Percentiles rank a stretch among this genome's conserved stretches.
Evolutionary conservation across 1,140 invertebrate species (phyloP).

Genomic region (Gryllus bimaculatus): DNA sequence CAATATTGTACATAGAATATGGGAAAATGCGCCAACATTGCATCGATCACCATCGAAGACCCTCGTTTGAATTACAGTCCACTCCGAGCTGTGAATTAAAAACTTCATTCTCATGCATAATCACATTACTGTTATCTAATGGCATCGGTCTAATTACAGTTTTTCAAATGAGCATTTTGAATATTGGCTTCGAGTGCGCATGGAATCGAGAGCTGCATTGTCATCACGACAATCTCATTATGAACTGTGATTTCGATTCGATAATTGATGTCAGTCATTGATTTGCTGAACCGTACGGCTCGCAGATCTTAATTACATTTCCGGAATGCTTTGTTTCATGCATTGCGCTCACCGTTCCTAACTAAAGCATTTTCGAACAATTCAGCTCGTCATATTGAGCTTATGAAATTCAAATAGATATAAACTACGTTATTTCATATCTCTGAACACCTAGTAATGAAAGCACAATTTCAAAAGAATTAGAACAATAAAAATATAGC

Average conservation of each 20-base stretch:
- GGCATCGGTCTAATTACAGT: neutral
- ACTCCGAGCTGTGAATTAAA: neutral
- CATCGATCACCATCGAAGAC: neutral
- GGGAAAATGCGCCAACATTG: too few species aligned
- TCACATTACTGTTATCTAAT: neutral
- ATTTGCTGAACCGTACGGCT: neutral
- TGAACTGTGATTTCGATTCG: neutral
- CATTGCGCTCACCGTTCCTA: neutral
- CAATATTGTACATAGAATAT: too few species aligned
- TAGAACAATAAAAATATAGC: too few species aligned
- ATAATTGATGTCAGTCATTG: slow-evolving; percentile 1
- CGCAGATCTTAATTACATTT: neutral
- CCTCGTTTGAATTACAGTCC: neutral
- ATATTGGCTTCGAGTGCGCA: neutral
- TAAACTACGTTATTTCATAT: too few species aligned
- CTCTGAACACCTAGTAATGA: too few species aligned
- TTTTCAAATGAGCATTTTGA: neutral
- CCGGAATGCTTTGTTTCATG: neutral
- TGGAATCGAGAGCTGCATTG: neutral
- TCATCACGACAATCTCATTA: neutral
- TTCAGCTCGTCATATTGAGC: neutral
- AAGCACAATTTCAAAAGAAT: too few species aligned
- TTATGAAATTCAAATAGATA: neutral
- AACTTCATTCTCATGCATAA: neutral
- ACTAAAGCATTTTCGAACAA: neutral